Conservation (phyloP, 2,113 vertebrate genomes). For the Callipepla squamata region DNA sequence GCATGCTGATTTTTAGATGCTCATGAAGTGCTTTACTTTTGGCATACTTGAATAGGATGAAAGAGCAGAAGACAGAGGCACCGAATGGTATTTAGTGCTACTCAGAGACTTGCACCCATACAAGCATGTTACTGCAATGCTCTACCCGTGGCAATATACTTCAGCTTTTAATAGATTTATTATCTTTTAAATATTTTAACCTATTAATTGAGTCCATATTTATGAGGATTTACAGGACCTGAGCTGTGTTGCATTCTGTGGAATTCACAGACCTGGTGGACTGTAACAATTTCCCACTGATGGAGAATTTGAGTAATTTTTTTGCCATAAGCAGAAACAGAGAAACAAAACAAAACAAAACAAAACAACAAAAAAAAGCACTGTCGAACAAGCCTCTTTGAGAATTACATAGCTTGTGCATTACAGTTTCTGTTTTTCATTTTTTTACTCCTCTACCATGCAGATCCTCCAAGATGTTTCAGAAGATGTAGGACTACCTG, state of each 20-base stretch:
- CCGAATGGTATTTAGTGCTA: rapidly evolving
- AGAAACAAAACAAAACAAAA: not conserved
- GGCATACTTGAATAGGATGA: too few species aligned
- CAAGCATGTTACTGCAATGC: not conserved
- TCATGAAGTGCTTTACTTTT: not conserved
- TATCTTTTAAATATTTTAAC: not conserved
- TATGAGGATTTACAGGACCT: not conserved
- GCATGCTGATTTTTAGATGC: not conserved
- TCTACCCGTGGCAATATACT: not conserved
- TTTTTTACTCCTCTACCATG: not conserved
- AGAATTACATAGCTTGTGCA: not conserved
- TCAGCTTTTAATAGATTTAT: not conserved
- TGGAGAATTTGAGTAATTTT: not conserved
- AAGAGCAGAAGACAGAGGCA: not conserved
- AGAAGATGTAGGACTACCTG: not conserved
- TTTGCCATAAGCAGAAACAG: not conserved
- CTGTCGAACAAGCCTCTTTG: not conserved
- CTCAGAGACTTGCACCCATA: not conserved
- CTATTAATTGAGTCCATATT: not conserved
- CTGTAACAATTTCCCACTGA: not conserved
- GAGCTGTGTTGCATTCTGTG: not conserved
- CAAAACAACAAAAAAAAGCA: not conserved
- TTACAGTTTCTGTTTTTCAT: not conserved
- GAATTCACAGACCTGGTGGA: not conserved
- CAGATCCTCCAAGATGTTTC: not conserved